A percentile compares a stretch with the other conserved stretches of the same genome.
Conservation (phyloP, 2,797 vertebrate genomes). For the Phataginus tricuspis region DNA sequence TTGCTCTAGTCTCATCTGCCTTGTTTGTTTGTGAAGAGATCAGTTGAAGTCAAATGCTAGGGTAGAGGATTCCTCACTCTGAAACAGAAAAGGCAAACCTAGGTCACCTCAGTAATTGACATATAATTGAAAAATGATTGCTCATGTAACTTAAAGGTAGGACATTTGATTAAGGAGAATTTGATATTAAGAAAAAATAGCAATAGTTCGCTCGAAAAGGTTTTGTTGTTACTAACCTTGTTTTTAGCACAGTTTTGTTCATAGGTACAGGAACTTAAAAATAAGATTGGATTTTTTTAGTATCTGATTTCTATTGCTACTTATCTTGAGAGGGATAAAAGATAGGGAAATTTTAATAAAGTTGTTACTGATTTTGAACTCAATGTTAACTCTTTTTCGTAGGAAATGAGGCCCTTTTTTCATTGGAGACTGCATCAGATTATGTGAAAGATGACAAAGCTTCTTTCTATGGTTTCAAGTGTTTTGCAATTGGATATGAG, state of each 20-base stretch:
- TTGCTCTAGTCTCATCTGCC: background rate
- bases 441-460: constrained; percentile 99
- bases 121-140: background rate
- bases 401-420: constrained; percentile 99
- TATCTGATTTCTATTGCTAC: background rate
- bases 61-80: background rate
- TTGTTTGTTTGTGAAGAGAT: constrained; percentile 9
- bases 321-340: background rate
- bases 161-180: background rate
- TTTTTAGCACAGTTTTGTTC: background rate
- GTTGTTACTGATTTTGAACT: constrained; percentile 26
- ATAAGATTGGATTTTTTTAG: background rate
- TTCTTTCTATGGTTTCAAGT: constrained; percentile 98
- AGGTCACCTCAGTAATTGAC: background rate
- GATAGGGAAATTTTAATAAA: background rate
- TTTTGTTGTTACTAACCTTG: background rate
- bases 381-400: constrained; percentile 64
- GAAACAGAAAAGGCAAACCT: background rate
- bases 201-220: background rate
- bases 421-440: constrained; percentile 98
- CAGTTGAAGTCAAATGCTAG: background rate
- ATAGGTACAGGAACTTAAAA: background rate
- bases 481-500: constrained; percentile 97
- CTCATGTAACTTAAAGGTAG: background rate
- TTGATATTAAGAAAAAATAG: constrained; percentile 31